Base-by-base conservation (phyloP, 1,140 invertebrate genomes). In the Aethina tumida region DNA sequence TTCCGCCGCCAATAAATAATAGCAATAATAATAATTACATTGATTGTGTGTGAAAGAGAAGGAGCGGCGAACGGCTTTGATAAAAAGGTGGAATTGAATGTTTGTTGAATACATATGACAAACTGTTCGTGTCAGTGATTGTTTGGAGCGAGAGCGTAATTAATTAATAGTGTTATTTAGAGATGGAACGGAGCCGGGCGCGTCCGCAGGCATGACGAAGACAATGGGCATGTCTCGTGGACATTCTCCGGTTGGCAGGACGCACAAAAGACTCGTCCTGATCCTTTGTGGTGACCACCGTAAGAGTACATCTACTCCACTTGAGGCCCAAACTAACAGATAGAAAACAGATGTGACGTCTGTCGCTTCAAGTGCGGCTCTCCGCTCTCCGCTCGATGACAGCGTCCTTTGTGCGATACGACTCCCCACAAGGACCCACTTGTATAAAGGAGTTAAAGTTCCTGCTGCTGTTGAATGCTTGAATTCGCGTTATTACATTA, bases 121-220 rank as follows among this genome's bases (percentile, higher is more conserved):
- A 42, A 42, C 27, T 42, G 40, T 42, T 22, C 19, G 27, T 34
- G 34, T 31, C 40, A 42, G 34, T 36, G 37, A 42, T 42, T 42
- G 34, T 42, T 42, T 42, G 35, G 37, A 42, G 37, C n/a, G n/a
- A n/a, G 40, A 35, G 20, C 37, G 12, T 42, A 42, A 42, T 42
- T 42, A 42, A 42, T 42, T 42, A 42, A 42, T 42, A 42, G 40
- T 42, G 32, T 36, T 42, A 42, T 36, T 28, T 34, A n/a, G n/a
- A n/a, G n/a, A n/a, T n/a, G n/a, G n/a, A n/a, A n/a, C n/a, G n/a
- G n/a, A n/a, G n/a, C n/a, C 12, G 32, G 17, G 19, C 20, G 17
- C 32, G 12, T 42, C 34, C 19, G n/a, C n/a, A n/a, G n/a, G n/a
- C n/a, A n/a, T 42, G 40, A 17, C 30, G 20, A 34, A 42, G 34